Evolutionary conservation across 2,888 invertebrate genomes (phyloP), one percentile per base, ranked within the genome.

Genomic region (Drosophila mimica): DNA sequence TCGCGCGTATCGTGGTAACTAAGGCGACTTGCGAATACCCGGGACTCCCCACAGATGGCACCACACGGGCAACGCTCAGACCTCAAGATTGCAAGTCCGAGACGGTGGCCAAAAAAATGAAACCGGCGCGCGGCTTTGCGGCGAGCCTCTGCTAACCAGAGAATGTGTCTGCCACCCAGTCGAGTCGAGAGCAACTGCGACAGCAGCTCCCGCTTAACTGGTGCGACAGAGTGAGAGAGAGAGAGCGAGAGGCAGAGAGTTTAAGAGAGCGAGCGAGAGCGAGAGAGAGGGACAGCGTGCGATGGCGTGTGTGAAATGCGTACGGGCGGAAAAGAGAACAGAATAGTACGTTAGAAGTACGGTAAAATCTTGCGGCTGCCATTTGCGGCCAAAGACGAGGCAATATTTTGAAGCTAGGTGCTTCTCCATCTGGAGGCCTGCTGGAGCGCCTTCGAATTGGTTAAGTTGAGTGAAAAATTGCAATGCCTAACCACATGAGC

Each of bases 381-480:
- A 87, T 89, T 91, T 91, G 91, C 76, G 92, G 91, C 92, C 79
- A 81, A 87, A 89, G 85, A 90, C 85, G 91, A 89, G 84, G 84
- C 85, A 80, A 74, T 82, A 76, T 84, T 81, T 84, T 69, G 73
- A 51, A 38, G 54, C 52, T 70, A 74, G 70, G 70, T 30, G 69
- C 76, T 67, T 20, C 69, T 48, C 46, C 40, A 43, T 20, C 34
- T 58, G 31, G 28, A 59, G 25, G 7, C 34, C 25, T 25, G 36
- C 36, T 36, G 62, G 25, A 0, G 28, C 38, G 48, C 31, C 58
- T 17, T 40, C 70, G 66, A 73, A 52, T 60, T 60, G 64, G 52
- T 34, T 54, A 66, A 20, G 61, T 70, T 77, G 88, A 81, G 88
- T 82, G 84, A 77, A 72, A 87, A 82, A 81, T 70, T 71, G 70